These are phyloP conservation scores for Cantharis flavilabris DNA, from an alignment of 2,888 invertebrate genomes.

Conservation along the genomic window DNA sequence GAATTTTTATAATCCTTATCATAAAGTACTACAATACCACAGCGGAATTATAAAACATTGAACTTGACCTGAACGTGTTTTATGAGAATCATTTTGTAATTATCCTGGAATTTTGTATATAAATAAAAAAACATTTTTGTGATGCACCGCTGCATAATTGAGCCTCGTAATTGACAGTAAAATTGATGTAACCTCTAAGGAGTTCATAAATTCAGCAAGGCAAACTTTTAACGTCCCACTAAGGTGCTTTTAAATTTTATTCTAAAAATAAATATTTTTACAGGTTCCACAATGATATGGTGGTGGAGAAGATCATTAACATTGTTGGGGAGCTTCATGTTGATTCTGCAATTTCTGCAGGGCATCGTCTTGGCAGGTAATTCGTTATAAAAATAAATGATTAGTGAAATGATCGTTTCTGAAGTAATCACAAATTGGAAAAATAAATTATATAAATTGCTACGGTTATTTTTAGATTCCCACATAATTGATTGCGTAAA, in stretches of 20 bases:
- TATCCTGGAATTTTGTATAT: constrained; percentile 20
- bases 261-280: constrained; percentile 1
- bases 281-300: constrained; percentile 18
- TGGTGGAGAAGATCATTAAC: constrained; percentile 12
- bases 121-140: constrained; percentile 8
- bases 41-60: constrained; percentile 26
- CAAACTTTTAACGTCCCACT: not conserved
- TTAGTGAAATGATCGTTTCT: not conserved
- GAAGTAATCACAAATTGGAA: not conserved
- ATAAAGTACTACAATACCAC: not conserved
- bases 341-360: constrained; percentile 20
- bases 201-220: not conserved
- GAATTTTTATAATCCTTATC: not conserved
- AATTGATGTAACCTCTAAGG: not conserved
- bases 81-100: constrained; percentile 24
- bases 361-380: constrained; percentile 23
- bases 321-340: constrained; percentile 6
- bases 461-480: not conserved
- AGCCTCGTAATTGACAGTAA: constrained; percentile 3
- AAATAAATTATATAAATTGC: not conserved
- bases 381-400: not conserved
- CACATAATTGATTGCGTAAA: not conserved
- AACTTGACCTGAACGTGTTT: constrained; percentile 28
- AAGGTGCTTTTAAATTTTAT: not conserved
- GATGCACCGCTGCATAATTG: constrained; percentile 11